Conservation (phyloP, 2,113 vertebrate species). For the Trinectes maculatus region DNA sequence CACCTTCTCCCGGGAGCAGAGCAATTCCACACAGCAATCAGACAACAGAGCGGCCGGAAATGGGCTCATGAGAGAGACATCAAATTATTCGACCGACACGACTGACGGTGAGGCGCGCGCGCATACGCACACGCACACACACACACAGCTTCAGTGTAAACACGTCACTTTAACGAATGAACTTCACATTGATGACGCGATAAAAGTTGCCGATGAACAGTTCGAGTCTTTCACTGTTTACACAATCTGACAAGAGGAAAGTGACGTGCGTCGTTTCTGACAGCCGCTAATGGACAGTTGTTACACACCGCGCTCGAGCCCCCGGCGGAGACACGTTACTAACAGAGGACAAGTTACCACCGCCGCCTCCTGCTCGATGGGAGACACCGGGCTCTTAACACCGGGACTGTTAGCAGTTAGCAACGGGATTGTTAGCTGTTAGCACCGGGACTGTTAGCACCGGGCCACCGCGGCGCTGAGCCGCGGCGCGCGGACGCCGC, state of each 20-base stretch:
- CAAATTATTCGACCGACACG: slow-evolving; percentile 43
- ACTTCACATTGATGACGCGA: slow-evolving; percentile 55
- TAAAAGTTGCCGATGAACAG: slow-evolving; percentile 58
- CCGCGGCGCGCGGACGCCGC: slow-evolving; percentile 24
- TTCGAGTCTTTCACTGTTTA: too few relatives aligned
- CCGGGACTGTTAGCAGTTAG: too few relatives aligned
- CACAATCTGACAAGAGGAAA: too few relatives aligned
- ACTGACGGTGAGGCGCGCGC: slow-evolving; percentile 6
- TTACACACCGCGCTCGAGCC: background rate
- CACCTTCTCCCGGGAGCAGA: slow-evolving; percentile 70
- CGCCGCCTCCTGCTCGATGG: too few relatives aligned
- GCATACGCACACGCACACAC: background rate
- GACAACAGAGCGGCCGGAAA: slow-evolving; percentile 67
- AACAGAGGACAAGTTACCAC: too few relatives aligned
- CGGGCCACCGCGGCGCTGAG: too few relatives aligned
- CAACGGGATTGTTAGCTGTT: too few relatives aligned
- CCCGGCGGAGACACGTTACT: background rate
- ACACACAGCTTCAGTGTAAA: slow-evolving; percentile 16
- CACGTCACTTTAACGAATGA: slow-evolving; percentile 38
- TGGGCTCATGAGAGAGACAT: slow-evolving; percentile 61
- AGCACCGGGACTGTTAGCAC: too few relatives aligned
- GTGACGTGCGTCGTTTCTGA: too few relatives aligned
- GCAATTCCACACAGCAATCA: slow-evolving; percentile 72
- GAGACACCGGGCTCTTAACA: too few relatives aligned
- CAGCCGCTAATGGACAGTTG: too few relatives aligned